These are phyloP conservation scores for Xestia ashworthii DNA, from an alignment of 2,888 invertebrate genomes.

Conservation along the genomic window DNA sequence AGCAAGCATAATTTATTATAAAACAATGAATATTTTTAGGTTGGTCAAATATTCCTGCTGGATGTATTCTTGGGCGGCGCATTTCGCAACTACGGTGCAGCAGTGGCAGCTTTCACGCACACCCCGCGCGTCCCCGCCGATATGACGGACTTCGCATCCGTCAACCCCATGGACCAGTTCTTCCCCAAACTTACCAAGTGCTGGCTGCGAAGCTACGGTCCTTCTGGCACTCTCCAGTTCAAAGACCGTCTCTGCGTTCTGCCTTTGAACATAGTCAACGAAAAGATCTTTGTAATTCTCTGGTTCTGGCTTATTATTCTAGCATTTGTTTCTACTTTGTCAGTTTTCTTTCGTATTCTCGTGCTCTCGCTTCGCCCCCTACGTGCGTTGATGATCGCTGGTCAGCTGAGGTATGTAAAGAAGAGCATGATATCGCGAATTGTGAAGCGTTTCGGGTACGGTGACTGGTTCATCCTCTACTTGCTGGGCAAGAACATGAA, in stretches of 20 bases:
- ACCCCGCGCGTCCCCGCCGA: constrained; percentile 78
- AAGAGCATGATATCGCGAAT: constrained; percentile 88
- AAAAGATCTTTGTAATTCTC: constrained; percentile 94
- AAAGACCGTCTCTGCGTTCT: constrained; percentile 93
- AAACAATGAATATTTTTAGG: constrained; percentile 79
- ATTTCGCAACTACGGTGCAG: constrained; percentile 91
- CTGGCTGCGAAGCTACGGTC: constrained; percentile 90
- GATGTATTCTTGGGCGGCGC: constrained; percentile 92
- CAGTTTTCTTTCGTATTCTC: constrained; percentile 92
- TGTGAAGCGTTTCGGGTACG: constrained; percentile 90
- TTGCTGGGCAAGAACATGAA: constrained; percentile 94
- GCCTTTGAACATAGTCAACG: constrained; percentile 94
- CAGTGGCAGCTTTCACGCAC: constrained; percentile 86
- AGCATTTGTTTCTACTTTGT: constrained; percentile 90
- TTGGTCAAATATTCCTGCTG: constrained; percentile 93
- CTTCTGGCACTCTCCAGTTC: constrained; percentile 90
- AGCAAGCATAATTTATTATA: background rate
- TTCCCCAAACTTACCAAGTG: constrained; percentile 94
- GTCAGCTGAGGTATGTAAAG: constrained; percentile 90
- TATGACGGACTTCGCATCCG: constrained; percentile 79
- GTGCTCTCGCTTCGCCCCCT: constrained; percentile 90
- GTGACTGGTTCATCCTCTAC: constrained; percentile 95
- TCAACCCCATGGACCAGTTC: constrained; percentile 92
- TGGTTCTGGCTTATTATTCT: constrained; percentile 94
- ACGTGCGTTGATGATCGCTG: constrained; percentile 91